These are phyloP conservation scores for Theonella swinhoei DNA, from an alignment of 37 sponge, comb jelly and placozoan species.

Conservation along the genomic window DNA sequence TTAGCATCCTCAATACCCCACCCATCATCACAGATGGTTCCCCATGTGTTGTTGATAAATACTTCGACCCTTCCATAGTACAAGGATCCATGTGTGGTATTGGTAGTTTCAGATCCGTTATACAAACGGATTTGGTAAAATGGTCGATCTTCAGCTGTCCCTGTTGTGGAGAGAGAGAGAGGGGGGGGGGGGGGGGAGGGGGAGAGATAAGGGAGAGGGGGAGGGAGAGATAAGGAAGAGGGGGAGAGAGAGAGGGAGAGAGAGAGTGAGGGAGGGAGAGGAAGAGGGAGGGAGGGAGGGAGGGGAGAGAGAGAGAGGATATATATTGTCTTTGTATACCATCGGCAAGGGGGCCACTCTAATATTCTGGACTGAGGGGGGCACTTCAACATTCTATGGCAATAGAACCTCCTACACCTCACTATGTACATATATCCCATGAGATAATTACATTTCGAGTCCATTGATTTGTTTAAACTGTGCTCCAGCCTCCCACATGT, in stretches of 20 bases:
- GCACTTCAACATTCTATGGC: too few relatives aligned
- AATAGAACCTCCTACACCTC: too few relatives aligned
- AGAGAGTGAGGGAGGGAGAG: too few relatives aligned
- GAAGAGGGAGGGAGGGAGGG: background rate
- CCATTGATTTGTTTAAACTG: too few relatives aligned
- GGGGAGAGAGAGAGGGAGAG: background rate
- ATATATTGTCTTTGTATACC: too few relatives aligned
- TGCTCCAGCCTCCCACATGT: too few relatives aligned
- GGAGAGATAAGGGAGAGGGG: background rate
- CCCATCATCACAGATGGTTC: constrained; percentile 65
- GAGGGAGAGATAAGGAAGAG: background rate
- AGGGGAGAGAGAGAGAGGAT: background rate
- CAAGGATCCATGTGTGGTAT: background rate
- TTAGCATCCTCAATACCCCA: constrained; percentile 70
- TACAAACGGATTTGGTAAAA: constrained; percentile 24
- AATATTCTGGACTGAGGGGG: too few relatives aligned
- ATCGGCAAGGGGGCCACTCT: too few relatives aligned
- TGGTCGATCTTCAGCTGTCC: background rate
- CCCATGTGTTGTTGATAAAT: constrained; percentile 49
- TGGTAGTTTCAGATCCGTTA: constrained; percentile 8
- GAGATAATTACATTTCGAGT: too few relatives aligned
- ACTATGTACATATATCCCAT: too few relatives aligned
- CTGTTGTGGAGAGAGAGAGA: background rate
- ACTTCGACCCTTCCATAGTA: constrained; percentile 50
- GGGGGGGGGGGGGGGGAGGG: background rate